A percentile compares a stretch with the other conserved stretches of the same genome.
These are phyloP conservation scores for Aquatica leii DNA, from an alignment of 2,888 invertebrate species.

Conservation along the genomic window DNA sequence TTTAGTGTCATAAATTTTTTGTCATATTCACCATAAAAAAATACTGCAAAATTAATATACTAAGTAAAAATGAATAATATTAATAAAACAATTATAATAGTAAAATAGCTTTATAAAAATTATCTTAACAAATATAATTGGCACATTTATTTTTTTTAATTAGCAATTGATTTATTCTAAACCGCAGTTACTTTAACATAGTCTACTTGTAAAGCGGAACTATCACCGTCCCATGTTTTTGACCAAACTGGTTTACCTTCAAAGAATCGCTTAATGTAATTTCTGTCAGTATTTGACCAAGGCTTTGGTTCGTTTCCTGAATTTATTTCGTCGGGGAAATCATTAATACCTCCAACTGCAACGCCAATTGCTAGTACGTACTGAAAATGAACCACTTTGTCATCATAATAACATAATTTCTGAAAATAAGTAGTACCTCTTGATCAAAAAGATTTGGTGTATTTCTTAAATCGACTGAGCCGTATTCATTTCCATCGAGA, in stretches of 20 bases:
- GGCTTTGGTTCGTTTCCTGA: constrained; percentile 66
- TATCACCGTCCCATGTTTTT: constrained; percentile 65
- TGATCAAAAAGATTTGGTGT: constrained; percentile 60
- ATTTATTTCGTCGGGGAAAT: constrained; percentile 68
- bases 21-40: no score
- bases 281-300: constrained; percentile 69
- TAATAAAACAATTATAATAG: no score
- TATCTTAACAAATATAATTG: no score
- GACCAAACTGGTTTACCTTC: constrained; percentile 65
- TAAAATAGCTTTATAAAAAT: no score
- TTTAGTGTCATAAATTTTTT: no score
- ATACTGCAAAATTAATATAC: no score
- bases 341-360: constrained; percentile 73
- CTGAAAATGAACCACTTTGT: constrained; percentile 61
- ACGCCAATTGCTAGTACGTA: constrained; percentile 74
- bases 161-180: no score
- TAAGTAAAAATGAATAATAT: no score
- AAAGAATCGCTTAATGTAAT: constrained; percentile 71
- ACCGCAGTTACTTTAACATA: constrained; percentile 56
- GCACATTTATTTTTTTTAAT: neutral
- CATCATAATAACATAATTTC: neutral
- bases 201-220: constrained; percentile 60
- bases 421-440: constrained; percentile 50
- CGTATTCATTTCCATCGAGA: constrained; percentile 58
- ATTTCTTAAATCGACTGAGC: constrained; percentile 42